phyloP scores from a whole-genome alignment of 2,113 vertebrate species.

The Noturus placidus region DNA sequence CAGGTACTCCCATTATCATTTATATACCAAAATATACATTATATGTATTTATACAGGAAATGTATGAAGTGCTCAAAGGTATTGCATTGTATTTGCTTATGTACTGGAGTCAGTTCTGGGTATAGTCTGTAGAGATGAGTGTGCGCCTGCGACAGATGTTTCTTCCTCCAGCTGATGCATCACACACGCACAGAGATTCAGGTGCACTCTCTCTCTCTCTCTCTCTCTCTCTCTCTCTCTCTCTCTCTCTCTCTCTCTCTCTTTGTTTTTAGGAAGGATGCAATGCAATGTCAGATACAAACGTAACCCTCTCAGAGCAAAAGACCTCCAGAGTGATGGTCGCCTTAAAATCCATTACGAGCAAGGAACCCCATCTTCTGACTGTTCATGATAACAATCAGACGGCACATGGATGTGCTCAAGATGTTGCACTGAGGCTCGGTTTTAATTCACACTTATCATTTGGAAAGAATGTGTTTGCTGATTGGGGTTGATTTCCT shows the following conservation, averaged over 20 bases:
- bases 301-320: not conserved
- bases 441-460: not conserved
- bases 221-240: not conserved
- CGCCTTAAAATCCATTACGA: not conserved
- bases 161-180: conserved; percentile 18
- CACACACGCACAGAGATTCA: not conserved
- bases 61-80: not conserved
- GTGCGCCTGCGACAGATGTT: conserved; percentile 31
- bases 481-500: not conserved
- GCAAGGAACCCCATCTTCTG: conserved; percentile 7
- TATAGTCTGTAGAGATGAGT: not conserved
- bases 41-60: not conserved
- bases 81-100: not conserved
- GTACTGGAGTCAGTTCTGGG: not conserved
- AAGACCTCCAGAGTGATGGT: not conserved
- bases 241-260: not conserved
- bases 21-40: not conserved
- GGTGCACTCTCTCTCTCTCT: conserved; percentile 1
- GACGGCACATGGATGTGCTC: not conserved
- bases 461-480: not conserved
- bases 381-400: not conserved
- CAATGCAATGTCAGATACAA: not conserved
- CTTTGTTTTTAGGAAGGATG: not conserved
- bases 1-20: conserved; percentile 2
- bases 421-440: not conserved